Conservation (phyloP, 2,113 vertebrate genomes). For the Xenotilapia longispinis region DNA sequence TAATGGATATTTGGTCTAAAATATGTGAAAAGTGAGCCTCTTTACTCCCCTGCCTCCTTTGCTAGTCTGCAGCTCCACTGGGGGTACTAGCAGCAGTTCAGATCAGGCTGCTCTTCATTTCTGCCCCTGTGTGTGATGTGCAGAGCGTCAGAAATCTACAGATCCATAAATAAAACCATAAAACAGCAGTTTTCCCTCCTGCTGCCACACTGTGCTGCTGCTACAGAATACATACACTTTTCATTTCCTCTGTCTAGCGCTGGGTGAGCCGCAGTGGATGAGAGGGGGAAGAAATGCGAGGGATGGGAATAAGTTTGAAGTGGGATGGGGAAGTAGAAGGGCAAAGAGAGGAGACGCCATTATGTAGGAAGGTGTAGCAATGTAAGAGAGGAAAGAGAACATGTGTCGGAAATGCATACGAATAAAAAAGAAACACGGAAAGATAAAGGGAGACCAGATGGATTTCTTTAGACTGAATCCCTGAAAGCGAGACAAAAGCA, state of each 20-base stretch:
- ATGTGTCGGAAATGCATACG: background rate
- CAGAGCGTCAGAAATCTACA: conserved; percentile 38
- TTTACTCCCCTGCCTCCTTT: background rate
- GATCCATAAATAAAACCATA: conserved; percentile 61
- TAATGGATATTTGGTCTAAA: background rate
- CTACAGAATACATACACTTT: conserved; percentile 45
- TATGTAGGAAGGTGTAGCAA: conserved; percentile 8
- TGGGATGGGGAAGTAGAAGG: background rate
- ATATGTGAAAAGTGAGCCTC: background rate
- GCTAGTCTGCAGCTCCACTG: background rate
- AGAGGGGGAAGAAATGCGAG: background rate
- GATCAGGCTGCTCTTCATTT: conserved; percentile 22
- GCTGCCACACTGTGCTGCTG: conserved; percentile 24
- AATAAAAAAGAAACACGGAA: background rate
- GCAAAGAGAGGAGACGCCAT: background rate
- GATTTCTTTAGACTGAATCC: background rate
- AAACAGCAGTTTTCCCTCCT: conserved; percentile 48
- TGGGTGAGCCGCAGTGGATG: background rate
- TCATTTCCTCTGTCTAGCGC: conserved; percentile 33
- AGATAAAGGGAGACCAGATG: conserved; percentile 18
- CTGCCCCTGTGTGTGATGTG: conserved; percentile 34
- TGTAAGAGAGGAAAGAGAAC: background rate
- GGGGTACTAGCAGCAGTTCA: conserved; percentile 21
- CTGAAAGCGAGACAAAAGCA: background rate
- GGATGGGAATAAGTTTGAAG: background rate